A percentile compares a stretch with the other conserved stretches of the same genome.
Evolutionary conservation across 2,113 vertebrate genomes (phyloP).

Genomic region (Glareola pratincola): DNA sequence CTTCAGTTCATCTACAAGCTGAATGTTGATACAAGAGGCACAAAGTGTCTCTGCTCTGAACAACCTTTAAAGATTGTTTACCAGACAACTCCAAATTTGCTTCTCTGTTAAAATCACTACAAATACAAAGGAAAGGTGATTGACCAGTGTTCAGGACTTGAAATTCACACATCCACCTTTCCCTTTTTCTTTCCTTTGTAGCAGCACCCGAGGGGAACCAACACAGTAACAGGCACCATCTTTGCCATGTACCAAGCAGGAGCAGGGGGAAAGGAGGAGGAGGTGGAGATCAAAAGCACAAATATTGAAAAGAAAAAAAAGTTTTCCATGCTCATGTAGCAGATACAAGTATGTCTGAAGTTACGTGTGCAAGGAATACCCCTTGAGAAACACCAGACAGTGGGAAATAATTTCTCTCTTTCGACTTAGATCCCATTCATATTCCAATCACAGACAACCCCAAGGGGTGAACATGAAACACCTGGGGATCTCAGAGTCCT

Average conservation of each 20-base stretch:
- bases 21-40: not conserved
- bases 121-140: not conserved
- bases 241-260: not conserved
- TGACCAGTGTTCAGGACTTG: not conserved
- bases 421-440: not conserved
- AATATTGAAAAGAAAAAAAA: not conserved
- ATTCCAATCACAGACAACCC: accelerated
- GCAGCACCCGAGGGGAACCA: not conserved
- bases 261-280: not conserved
- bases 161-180: not conserved
- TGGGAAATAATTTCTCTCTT: not conserved
- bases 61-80: not conserved
- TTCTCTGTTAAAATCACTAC: not conserved
- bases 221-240: not conserved
- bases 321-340: not conserved
- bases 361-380: not conserved
- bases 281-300: not conserved
- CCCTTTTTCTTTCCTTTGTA: not conserved
- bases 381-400: not conserved
- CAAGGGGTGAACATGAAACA: not conserved
- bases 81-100: not conserved
- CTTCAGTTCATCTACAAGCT: not conserved
- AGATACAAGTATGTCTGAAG: not conserved
- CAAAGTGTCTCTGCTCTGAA: not conserved
- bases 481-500: not conserved